These are phyloP conservation scores for Aphaenogaster rudis DNA, from an alignment of 1,140 invertebrate genomes.

Conservation along the genomic window DNA sequence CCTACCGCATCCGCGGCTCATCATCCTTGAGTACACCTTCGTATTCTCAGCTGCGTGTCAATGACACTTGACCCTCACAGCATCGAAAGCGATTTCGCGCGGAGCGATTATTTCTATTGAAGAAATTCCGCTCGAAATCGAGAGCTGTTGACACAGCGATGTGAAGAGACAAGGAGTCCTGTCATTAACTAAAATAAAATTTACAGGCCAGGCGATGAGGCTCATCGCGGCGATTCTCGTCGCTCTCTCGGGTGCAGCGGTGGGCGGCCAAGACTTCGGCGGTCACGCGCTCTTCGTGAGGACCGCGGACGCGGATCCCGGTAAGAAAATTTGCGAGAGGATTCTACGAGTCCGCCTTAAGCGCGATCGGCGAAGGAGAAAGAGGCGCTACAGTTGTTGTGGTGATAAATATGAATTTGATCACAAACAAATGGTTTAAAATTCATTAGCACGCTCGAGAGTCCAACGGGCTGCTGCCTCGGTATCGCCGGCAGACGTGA, in stretches of 20 bases:
- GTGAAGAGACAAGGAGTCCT: background rate
- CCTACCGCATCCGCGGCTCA: conserved; percentile 4
- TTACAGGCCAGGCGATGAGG: conserved; percentile 76
- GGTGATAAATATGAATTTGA: conserved; percentile 34
- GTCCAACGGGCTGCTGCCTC: conserved; percentile 77
- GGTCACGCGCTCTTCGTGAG: conserved; percentile 73
- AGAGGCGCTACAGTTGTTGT: conserved; percentile 6
- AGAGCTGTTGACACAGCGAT: conserved; percentile 3
- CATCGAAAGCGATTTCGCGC: conserved; percentile 27
- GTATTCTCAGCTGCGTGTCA: background rate
- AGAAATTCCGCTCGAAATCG: conserved; percentile 6
- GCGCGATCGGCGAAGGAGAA: background rate
- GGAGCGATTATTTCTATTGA: conserved; percentile 18
- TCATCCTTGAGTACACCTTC: conserved; percentile 29
- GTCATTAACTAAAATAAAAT: background rate
- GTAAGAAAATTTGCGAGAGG: conserved; percentile 71
- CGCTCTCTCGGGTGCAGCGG: conserved; percentile 75
- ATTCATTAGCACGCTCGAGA: conserved; percentile 79
- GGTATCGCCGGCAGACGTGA: conserved; percentile 88
- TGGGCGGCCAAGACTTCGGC: conserved; percentile 73
- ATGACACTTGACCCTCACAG: conserved; percentile 33
- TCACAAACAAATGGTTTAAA: conserved; percentile 66
- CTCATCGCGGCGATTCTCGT: conserved; percentile 75
- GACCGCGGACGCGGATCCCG: conserved; percentile 66
- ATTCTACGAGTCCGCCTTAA: conserved; percentile 17